Evolutionary conservation across 2,797 vertebrate genomes (phyloP).

Genomic region (Anableps anableps): DNA sequence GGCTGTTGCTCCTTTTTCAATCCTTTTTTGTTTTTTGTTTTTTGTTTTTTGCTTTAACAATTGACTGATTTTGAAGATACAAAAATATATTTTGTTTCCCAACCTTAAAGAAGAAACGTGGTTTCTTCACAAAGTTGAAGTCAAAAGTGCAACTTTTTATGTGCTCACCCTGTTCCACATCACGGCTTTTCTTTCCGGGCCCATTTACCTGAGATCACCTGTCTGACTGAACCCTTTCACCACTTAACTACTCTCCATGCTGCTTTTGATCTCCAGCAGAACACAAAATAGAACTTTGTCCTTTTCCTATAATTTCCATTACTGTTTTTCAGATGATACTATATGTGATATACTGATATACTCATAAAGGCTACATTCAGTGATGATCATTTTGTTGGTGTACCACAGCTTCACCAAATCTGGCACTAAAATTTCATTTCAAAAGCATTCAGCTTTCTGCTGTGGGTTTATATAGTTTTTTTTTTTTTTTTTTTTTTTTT

Average conservation of each 20-base stretch:
- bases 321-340: slow-evolving; percentile 27
- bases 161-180: slow-evolving; percentile 13
- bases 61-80: not conserved
- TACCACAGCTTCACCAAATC: not conserved
- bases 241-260: slow-evolving; percentile 1
- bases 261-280: slow-evolving; percentile 37
- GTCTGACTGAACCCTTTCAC: slow-evolving; percentile 33
- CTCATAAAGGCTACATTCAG: not conserved
- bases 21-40: too few relatives aligned
- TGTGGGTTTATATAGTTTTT: too few relatives aligned
- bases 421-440: not conserved
- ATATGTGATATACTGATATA: not conserved
- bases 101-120: not conserved
- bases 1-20: too few relatives aligned
- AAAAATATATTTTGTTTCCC: not conserved
- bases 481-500: not conserved
- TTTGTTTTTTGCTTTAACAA: not conserved
- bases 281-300: slow-evolving; percentile 39
- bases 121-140: not conserved
- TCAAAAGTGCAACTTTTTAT: slow-evolving; percentile 6
- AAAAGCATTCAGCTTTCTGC: not conserved
- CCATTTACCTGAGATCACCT: slow-evolving; percentile 49
- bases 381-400: not conserved
- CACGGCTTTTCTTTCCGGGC: slow-evolving; percentile 33
- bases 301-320: slow-evolving; percentile 14